Evolutionary conservation across 2,888 invertebrate species (phyloP), one percentile per base, ranked within the genome.

Genomic region (Melanostoma scalare): DNA sequence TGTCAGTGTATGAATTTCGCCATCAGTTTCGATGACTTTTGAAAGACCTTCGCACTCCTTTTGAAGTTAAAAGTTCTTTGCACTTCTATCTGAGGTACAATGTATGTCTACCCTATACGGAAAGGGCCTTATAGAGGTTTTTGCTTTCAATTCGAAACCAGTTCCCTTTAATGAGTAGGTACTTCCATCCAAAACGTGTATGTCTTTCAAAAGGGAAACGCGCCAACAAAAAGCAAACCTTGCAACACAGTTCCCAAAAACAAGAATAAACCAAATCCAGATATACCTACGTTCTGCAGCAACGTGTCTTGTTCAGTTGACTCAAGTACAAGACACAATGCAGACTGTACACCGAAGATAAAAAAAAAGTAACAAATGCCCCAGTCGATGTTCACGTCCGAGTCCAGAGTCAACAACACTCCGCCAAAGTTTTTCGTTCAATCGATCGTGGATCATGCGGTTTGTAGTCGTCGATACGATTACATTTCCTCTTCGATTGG

Each of bases 241-340:
- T 30, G 5, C 2, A 20, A n/a, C 50, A 63, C 50, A 48, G 31
- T 10, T 31, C 30, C 20, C 20, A 20, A 20, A 20, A 6, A n/a
- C 48, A 50, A 74, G 4, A 48, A 6, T 2, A 67, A 53, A 69
- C 50, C 44, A 44, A 60, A 60, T 33, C 65, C 65, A 40, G 20
- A 46, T 33, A 56, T 40, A 40, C 33, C 44, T 53, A 52, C 46
- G 9, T 20, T 20, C 20, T 31, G 38, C 10, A 61, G 38, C 10
- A 61, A 20, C 46, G 58, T 46, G 52, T 44, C 58, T 73, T 36
- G 53, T 76, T 61, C 53, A 69, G 55, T 63, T 61, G 42, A 63
- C 52, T 60, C 75, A 75, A 75, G 60, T 69, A 75, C 71, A 50
- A 48, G 53, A 48, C 33, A 40, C 56, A 42, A 38, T n/a, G 38